Percentiles rank a stretch among this genome's conserved stretches.
Conservation (phyloP, 2,888 invertebrate species). For the Drosophila nr. fundita region DNA sequence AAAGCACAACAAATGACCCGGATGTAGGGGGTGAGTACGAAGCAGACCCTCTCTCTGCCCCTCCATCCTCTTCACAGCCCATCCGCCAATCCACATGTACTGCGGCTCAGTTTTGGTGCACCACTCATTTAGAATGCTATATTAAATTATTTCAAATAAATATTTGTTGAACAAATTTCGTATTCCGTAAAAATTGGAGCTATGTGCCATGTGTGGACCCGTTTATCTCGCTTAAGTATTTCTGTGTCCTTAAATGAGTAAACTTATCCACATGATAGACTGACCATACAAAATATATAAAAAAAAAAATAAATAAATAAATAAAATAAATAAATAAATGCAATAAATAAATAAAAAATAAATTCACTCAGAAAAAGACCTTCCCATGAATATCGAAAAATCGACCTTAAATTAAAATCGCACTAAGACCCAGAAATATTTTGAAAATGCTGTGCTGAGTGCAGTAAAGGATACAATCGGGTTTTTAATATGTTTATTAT, state of each 20-base stretch:
- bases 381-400: neutral
- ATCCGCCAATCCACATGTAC: neutral
- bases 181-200: neutral
- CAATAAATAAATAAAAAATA: no score
- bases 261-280: no score
- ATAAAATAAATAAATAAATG: no score
- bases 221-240: neutral
- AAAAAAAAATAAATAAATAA: no score
- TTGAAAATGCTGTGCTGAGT: neutral
- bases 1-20: conserved; percentile 44
- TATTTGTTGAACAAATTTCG: neutral
- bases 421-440: neutral
- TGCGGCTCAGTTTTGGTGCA: neutral
- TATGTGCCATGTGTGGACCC: no score
- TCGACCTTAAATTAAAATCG: neutral
- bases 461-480: neutral
- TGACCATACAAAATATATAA: no score
- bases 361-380: neutral
- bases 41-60: no score
- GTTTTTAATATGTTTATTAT: neutral
- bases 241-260: neutral
- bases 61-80: neutral
- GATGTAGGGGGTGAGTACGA: neutral
- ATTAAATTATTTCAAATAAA: neutral
- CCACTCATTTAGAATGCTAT: neutral